These are phyloP conservation scores for Neosilurus mollespiculum DNA, from an alignment of 2,797 vertebrate species.

Conservation along the genomic window DNA sequence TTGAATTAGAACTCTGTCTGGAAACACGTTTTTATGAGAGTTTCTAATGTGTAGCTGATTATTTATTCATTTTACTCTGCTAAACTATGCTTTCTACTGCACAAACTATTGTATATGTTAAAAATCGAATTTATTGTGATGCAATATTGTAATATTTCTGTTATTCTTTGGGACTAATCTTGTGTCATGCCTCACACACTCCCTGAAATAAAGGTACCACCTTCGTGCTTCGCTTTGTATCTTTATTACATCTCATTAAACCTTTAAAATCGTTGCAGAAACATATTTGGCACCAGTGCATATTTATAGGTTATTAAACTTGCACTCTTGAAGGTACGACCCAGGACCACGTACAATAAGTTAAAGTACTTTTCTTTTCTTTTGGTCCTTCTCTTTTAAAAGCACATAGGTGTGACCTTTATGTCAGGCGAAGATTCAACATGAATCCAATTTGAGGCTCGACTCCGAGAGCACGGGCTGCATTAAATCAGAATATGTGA, in stretches of 20 bases:
- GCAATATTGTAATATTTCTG: neutral
- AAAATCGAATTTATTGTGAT: neutral
- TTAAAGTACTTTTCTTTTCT: neutral
- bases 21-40: too few relatives aligned
- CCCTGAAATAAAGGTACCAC: neutral
- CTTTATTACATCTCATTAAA: neutral
- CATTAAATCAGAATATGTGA: neutral
- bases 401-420: constrained; percentile 2
- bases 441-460: constrained; percentile 18
- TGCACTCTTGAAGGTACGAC: neutral
- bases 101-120: neutral
- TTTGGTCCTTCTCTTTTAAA: neutral
- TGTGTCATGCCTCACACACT: neutral
- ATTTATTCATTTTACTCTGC: too few relatives aligned
- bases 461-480: neutral
- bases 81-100: too few relatives aligned
- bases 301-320: neutral
- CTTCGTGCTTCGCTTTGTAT: neutral
- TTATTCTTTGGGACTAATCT: neutral
- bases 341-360: neutral
- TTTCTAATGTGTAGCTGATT: too few relatives aligned
- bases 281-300: neutral
- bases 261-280: neutral
- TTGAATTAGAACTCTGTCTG: too few relatives aligned
- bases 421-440: constrained; percentile 28